Evolutionary conservation across 2,797 vertebrate genomes (phyloP), one percentile per base, ranked within the genome.

Genomic region (Lophius americanus): DNA sequence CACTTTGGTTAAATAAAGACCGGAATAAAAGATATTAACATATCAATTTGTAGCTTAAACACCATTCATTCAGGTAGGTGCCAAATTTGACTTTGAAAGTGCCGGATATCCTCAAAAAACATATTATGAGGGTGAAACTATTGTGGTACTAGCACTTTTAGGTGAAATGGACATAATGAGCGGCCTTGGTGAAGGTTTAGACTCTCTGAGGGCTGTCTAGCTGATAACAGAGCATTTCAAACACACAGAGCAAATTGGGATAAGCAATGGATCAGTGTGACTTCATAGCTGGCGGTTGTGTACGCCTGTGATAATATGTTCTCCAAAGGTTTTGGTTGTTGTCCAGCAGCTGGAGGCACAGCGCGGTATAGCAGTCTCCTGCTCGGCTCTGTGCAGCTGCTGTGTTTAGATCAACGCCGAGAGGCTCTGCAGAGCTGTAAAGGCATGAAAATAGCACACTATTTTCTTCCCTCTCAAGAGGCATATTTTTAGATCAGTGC

Each of bases 401-500:
- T 83, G 70, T 76, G 59, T 68, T 81, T 71, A 64, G 77, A 85
- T 62, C 44, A 50, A 66, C 2, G 44, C 82, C 54, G 37, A 70
- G 78, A 76, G 73, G 56, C 75, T 55, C 68, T 9, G 73, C 71
- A 55, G 57, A 10, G 63, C 69, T 53, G 70, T 50, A 49, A 75
- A 85, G 51, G 69, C 44, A 66, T 48, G 51, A 51, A 84, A 79
- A 81, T 58, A 75, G 74, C 75, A 55, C 52, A 61, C 53, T 9
- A 32, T 71, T 66, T 65, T 51, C 70, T 7, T 73, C 58, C 54
- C 66, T 76, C 57, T 57, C 60, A 11, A 68, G 57, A 60, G 67
- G 57, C 37, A 55, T 85, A 85, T 86, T 88, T 88, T 86, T 85
- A 90, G 86, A 86, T 81, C 79, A 78, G 51, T 51, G 63, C 11